Evolutionary conservation across 1,140 invertebrate species (phyloP).

Genomic region (Neodiprion fabricii): DNA sequence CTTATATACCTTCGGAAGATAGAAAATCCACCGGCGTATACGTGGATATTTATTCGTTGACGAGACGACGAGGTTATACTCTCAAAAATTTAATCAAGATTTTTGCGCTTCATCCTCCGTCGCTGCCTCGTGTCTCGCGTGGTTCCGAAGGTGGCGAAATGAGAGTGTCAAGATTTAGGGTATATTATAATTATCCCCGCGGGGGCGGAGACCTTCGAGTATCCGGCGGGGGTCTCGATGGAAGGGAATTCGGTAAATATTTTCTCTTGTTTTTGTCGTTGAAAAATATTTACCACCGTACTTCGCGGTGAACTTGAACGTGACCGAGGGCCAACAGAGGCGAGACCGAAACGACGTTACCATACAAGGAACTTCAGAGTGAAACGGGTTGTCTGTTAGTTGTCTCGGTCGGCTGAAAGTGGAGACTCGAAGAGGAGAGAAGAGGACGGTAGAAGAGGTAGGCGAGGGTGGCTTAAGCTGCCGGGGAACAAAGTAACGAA

Average conservation of each 20-base stretch:
- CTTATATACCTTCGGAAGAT: background rate
- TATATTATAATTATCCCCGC: too few species aligned
- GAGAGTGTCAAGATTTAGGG: too few species aligned
- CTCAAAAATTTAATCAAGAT: constrained; percentile 42
- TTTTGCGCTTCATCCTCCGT: background rate
- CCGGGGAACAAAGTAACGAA: constrained; percentile 14
- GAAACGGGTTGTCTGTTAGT: too few species aligned
- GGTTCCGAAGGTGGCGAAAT: background rate
- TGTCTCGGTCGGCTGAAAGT: background rate
- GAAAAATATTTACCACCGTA: too few species aligned
- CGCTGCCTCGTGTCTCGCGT: background rate
- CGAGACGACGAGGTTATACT: constrained; percentile 16
- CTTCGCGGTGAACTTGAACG: too few species aligned
- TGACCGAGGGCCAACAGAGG: too few species aligned
- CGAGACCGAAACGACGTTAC: too few species aligned
- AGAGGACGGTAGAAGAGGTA: background rate
- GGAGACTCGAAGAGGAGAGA: constrained; percentile 14
- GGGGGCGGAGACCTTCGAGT: too few species aligned
- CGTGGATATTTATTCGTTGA: background rate
- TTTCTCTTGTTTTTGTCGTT: too few species aligned
- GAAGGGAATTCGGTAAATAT: too few species aligned
- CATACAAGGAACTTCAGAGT: too few species aligned
- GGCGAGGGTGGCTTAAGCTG: constrained; percentile 26
- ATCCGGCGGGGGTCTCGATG: too few species aligned
- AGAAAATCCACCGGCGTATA: background rate